Evolutionary conservation across 2,888 invertebrate genomes (phyloP).

Genomic region (Drosophila lacicola): DNA sequence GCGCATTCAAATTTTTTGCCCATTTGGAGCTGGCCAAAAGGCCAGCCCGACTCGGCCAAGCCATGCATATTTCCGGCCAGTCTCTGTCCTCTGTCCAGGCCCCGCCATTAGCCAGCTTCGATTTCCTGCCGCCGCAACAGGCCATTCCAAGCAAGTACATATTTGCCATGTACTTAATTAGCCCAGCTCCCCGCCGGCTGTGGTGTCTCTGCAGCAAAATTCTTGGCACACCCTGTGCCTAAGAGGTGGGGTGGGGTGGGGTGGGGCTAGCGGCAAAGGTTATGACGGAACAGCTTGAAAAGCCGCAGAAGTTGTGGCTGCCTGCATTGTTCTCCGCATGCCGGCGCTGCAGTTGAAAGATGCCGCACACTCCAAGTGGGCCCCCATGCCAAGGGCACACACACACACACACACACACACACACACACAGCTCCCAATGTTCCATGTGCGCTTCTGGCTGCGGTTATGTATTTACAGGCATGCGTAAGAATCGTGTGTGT

Average conservation of each 20-base stretch:
- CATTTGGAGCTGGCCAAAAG: slow-evolving; percentile 69
- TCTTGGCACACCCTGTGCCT: slow-evolving; percentile 39
- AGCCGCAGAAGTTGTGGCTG: slow-evolving; percentile 35
- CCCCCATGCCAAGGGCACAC: slow-evolving; percentile 39
- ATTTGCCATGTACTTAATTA: slow-evolving; percentile 72
- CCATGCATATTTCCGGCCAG: slow-evolving; percentile 79
- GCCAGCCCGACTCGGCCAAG: slow-evolving; percentile 39
- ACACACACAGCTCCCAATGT: slow-evolving; percentile 8
- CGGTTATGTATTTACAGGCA: slow-evolving; percentile 24
- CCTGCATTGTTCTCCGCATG: slow-evolving; percentile 67
- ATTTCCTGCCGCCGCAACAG: slow-evolving; percentile 55
- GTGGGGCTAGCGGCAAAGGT: slow-evolving; percentile 5
- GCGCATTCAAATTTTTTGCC: slow-evolving; percentile 71
- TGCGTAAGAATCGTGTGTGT: slow-evolving; percentile 49
- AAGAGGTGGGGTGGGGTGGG: not conserved
- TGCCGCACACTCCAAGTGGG: slow-evolving; percentile 67
- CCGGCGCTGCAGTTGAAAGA: slow-evolving; percentile 74
- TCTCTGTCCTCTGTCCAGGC: slow-evolving; percentile 18
- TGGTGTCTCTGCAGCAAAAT: slow-evolving; percentile 36
- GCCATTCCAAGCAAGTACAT: slow-evolving; percentile 69
- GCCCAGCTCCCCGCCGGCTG: slow-evolving; percentile 31
- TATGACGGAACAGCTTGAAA: slow-evolving; percentile 54
- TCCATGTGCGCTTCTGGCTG: slow-evolving; percentile 28
- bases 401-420: not conserved
- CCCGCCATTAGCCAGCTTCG: slow-evolving; percentile 63